phyloP scores from a whole-genome alignment of 2,113 vertebrate species.

The Oreochromis aureus region DNA sequence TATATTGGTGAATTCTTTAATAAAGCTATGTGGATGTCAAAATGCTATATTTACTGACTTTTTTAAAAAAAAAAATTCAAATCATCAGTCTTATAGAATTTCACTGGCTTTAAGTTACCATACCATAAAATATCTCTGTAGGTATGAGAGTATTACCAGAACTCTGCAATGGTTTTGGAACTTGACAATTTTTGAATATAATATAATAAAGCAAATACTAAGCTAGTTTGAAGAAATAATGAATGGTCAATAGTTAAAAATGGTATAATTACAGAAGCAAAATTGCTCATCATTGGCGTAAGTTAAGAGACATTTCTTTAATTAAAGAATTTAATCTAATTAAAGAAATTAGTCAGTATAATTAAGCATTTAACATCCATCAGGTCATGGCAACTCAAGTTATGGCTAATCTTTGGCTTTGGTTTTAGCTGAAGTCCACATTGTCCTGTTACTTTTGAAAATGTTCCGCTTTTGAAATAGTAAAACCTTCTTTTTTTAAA shows the following conservation, averaged over 20 bases:
- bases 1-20: too few species aligned
- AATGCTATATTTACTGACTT: neutral
- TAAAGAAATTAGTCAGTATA: neutral
- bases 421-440: neutral
- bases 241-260: neutral
- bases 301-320: neutral
- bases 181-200: neutral
- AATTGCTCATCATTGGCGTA: neutral
- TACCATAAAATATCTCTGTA: neutral
- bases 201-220: neutral
- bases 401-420: neutral
- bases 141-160: fast-evolving
- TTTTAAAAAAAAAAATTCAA: neutral
- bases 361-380: neutral
- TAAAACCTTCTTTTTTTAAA: neutral
- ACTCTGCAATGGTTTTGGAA: neutral
- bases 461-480: fast-evolving
- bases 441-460: neutral
- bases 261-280: neutral
- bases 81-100: neutral
- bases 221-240: neutral
- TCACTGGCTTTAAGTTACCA: neutral
- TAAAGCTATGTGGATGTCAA: too few species aligned
- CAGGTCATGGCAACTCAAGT: fast-evolving
- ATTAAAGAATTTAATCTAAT: neutral